Evolutionary conservation across 2,113 vertebrate genomes (phyloP).

Genomic region (Seriola dumerili): DNA sequence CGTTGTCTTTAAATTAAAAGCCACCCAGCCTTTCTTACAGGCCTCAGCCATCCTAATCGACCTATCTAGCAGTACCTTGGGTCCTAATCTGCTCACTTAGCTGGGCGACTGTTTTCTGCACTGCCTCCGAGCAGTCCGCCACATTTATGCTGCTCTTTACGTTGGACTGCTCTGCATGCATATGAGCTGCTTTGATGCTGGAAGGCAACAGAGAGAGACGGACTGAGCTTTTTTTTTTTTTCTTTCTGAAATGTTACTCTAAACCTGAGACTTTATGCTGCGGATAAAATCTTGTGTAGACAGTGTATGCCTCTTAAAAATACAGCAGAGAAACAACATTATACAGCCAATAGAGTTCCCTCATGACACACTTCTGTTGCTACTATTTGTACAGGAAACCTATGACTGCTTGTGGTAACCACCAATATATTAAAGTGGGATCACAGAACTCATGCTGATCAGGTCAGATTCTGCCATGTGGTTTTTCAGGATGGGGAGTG

Average conservation of each 20-base stretch:
- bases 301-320: not conserved
- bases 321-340: not conserved
- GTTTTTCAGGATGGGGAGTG: conserved; percentile 44
- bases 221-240: not conserved
- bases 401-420: conserved; percentile 11
- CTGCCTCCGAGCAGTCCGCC: conserved; percentile 34
- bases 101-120: conserved; percentile 9
- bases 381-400: not conserved
- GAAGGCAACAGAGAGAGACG: not conserved
- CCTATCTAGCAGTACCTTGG: conserved; percentile 41
- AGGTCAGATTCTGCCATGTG: conserved; percentile 50
- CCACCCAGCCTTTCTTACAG: not conserved
- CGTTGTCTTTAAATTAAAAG: conserved; percentile 44
- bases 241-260: conserved; percentile 15
- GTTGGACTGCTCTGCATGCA: conserved; percentile 30
- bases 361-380: not conserved
- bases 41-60: conserved; percentile 34
- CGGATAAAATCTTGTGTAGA: not conserved
- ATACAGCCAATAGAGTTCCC: not conserved
- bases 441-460: conserved; percentile 35
- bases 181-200: conserved; percentile 39
- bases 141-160: conserved; percentile 48
- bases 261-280: conserved; percentile 5
- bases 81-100: conserved; percentile 46
- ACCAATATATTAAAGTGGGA: conserved; percentile 22